Evolutionary conservation across 2,888 invertebrate genomes (phyloP).

Genomic region (Tolmerus cingulatus): DNA sequence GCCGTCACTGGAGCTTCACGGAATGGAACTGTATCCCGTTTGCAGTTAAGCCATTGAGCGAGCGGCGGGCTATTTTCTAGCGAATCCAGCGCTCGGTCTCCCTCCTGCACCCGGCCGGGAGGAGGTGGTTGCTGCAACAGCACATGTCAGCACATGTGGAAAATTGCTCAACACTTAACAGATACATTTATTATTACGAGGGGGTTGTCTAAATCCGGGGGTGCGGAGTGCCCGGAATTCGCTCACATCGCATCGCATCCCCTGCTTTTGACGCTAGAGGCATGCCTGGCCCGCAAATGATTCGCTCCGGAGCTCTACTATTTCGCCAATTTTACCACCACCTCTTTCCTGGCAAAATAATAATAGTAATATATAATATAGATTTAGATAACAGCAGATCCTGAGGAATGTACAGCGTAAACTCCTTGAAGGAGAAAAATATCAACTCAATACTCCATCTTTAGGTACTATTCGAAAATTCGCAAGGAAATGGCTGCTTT

Average conservation of each 20-base stretch:
- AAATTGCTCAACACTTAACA: slow-evolving; percentile 50
- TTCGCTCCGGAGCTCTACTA: not conserved
- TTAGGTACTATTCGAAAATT: too few relatives aligned
- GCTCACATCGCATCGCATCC: not conserved
- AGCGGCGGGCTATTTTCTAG: slow-evolving; percentile 11
- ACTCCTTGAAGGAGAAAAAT: not conserved
- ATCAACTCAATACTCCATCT: too few relatives aligned
- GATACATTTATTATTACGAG: slow-evolving; percentile 44
- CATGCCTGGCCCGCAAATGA: not conserved
- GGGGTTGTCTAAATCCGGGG: not conserved
- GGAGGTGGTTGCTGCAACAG: slow-evolving; percentile 44
- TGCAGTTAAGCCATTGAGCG: not conserved
- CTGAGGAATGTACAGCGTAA: not conserved
- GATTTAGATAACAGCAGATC: not conserved
- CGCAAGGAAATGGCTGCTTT: too few relatives aligned
- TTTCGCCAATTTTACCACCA: not conserved
- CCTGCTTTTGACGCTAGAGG: not conserved
- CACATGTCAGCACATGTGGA: slow-evolving; percentile 50
- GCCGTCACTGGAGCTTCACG: not conserved
- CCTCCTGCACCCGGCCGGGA: not conserved
- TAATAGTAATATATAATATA: too few relatives aligned
- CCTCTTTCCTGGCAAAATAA: not conserved
- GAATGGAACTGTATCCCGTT: slow-evolving; percentile 14
- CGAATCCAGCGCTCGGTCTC: slow-evolving; percentile 32
- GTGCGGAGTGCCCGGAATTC: not conserved